Evolutionary conservation across 92 coral and sea anemone species (phyloP).

Genomic region (Plumapathes pennacea): DNA sequence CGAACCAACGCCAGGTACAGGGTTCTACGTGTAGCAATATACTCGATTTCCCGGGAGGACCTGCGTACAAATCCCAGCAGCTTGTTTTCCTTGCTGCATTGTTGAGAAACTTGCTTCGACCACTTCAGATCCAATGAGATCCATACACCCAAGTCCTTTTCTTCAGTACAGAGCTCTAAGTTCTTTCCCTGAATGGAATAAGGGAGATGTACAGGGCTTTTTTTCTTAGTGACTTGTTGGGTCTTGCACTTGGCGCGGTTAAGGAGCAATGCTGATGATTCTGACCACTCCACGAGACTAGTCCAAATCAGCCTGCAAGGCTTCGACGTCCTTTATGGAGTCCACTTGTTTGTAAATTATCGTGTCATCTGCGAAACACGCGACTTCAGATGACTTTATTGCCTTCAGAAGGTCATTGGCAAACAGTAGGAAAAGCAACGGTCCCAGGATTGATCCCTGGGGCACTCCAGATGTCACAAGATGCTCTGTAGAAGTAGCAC

Average conservation of each 20-base stretch:
- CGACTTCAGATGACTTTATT: conserved; percentile 12
- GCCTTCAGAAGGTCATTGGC: conserved; percentile 20
- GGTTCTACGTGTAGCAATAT: background rate
- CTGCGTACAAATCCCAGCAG: conserved; percentile 1
- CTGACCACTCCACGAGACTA: no score
- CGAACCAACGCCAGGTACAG: conserved; percentile 3
- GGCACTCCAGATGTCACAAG: conserved; percentile 33
- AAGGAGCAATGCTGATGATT: background rate
- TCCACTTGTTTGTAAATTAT: background rate
- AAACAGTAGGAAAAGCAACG: no score
- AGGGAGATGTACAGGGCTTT: conserved; percentile 5
- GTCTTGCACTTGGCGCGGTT: no score
- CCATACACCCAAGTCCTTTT: conserved; percentile 43
- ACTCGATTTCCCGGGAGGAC: background rate
- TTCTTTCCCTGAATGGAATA: conserved; percentile 10
- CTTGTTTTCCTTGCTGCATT: conserved; percentile 45
- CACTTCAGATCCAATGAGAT: conserved; percentile 23
- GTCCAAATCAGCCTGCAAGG: no score
- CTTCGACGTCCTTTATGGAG: no score
- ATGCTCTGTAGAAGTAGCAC: conserved; percentile 12
- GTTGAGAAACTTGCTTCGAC: conserved; percentile 25
- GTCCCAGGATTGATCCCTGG: conserved; percentile 27
- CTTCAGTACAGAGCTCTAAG: conserved; percentile 3
- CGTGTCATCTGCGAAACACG: conserved; percentile 21
- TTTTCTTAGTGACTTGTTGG: no score